Evolutionary conservation across 2,113 vertebrate genomes (phyloP).

Genomic region (Sinosuthora webbiana): DNA sequence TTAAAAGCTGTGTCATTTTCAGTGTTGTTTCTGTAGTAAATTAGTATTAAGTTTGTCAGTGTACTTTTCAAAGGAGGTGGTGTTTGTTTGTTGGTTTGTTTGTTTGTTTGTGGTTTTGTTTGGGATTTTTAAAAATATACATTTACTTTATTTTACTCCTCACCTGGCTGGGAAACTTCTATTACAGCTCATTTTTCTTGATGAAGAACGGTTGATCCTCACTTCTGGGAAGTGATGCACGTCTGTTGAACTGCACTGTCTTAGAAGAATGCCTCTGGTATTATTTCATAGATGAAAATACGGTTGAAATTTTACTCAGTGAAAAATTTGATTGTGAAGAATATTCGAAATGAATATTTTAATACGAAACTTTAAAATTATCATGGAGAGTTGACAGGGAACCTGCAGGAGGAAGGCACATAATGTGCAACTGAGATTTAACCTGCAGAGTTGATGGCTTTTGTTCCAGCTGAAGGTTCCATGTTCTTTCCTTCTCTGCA

Average conservation of each 20-base stretch:
- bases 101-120: not conserved
- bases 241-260: not conserved
- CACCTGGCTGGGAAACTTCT: not conserved
- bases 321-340: not conserved
- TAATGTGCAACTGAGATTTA: not conserved
- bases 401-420: not conserved
- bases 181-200: not conserved
- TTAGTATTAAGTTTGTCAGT: not conserved
- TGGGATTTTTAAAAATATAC: not conserved
- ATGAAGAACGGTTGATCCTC: not conserved
- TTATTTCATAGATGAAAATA: not conserved
- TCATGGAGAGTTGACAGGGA: not conserved
- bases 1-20: not conserved
- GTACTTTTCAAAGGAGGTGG: not conserved
- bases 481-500: not conserved
- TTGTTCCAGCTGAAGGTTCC: not conserved
- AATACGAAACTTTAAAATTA: not conserved
- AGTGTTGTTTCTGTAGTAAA: not conserved
- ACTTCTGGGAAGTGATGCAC: not conserved
- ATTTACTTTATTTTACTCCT: not conserved
- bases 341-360: not conserved
- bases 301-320: not conserved
- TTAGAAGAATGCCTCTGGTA: not conserved
- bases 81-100: too few relatives aligned
- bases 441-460: not conserved